Evolutionary conservation across 2,113 vertebrate genomes (phyloP), one percentile per base, ranked within the genome.

Genomic region (Boulengeromyrus knoepffleri): DNA sequence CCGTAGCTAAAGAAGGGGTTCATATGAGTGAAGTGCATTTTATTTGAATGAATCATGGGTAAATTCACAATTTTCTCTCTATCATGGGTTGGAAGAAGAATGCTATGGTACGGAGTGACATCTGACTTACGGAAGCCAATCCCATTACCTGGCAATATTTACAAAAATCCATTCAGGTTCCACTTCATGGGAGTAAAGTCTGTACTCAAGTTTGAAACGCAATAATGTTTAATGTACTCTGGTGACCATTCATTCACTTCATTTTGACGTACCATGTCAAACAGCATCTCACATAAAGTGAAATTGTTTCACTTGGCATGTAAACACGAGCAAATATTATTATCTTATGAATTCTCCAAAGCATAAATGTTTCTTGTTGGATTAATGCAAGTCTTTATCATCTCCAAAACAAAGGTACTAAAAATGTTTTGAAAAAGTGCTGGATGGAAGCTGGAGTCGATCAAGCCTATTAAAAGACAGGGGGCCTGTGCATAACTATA

Each of bases 401-500:
- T 84, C 50, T 56, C 42, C 39, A 52, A 89, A 89, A 89, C 39
- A 58, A 36, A 85, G 80, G 39, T 46, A 83, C 49, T 24, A 42
- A 84, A 83, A 53, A 53, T 77, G 36, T 39, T 36, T 39, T 39
- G 31, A 80, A 42, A 80, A 80, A 42, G 52, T 45, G 7, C 50
- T 10, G 88, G 83, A 58, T 89, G 19, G 8, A 46, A 36, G 15
- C 45, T 85, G 27, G 21, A 62, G 50, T 39, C 46, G 58, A 85
- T 42, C 31, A 36, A 50, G 24, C 49, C 36, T 39, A 70, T 88
- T 77, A 83, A 90, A 90, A 21, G 49, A 31, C 10, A 12, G 49
- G 87, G 31, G 36, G 56, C 10, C 88, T 88, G 88, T 88, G 89
- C 24, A 46, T 85, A 85, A 88, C 50, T 90, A 50, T 88, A 49